phyloP scores from a whole-genome alignment of 2,888 invertebrate genomes.

The Limulus polyphemus region DNA sequence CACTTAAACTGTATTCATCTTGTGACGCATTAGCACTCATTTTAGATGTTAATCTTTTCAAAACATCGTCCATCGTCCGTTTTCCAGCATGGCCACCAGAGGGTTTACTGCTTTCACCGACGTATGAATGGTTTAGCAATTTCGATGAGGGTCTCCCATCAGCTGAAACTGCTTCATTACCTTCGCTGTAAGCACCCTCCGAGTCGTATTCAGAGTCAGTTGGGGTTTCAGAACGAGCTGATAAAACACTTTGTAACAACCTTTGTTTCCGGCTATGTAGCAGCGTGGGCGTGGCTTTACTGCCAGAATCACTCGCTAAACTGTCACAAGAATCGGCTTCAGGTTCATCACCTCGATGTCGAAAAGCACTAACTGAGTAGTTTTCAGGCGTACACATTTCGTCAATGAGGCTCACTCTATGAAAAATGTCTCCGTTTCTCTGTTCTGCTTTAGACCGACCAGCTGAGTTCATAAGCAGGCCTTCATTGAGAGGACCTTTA shows the following conservation, averaged over 20 bases:
- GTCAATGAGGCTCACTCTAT: no score
- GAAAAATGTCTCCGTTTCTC: no score
- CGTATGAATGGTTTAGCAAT: no score
- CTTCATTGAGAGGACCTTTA: no score
- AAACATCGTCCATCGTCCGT: conserved; percentile 70
- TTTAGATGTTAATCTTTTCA: conserved; percentile 71
- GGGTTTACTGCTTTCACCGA: no score
- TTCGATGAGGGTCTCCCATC: no score
- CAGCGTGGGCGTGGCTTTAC: conserved; percentile 13
- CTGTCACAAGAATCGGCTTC: conserved; percentile 21
- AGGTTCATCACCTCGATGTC: no score
- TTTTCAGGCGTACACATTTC: no score
- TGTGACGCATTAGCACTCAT: conserved; percentile 52
- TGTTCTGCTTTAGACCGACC: no score
- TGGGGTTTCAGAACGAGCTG: conserved; percentile 26
- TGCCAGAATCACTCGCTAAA: conserved; percentile 10
- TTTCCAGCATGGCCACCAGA: conserved; percentile 1
- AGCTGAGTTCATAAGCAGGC: no score
- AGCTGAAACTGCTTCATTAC: conserved; percentile 6
- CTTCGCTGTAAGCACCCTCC: conserved; percentile 12
- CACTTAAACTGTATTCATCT: not conserved
- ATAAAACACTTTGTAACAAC: conserved; percentile 31
- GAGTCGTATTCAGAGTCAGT: conserved; percentile 31
- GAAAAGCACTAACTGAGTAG: no score
- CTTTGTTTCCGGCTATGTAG: conserved; percentile 32